Evolutionary conservation across 2,888 invertebrate genomes (phyloP).

Genomic region (Chironomus riparius): DNA sequence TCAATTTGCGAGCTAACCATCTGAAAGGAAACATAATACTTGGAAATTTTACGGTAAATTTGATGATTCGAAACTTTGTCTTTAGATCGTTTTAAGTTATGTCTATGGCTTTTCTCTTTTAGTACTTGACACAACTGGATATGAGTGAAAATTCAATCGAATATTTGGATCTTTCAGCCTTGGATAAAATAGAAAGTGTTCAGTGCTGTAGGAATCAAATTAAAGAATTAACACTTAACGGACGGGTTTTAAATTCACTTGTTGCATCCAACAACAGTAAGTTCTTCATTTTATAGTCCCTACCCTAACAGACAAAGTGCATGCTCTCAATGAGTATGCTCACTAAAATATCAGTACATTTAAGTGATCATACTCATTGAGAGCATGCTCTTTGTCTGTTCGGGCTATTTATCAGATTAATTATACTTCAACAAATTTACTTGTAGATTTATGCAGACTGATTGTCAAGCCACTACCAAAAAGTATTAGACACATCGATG

Average conservation of each 20-base stretch:
- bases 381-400: too few relatives aligned
- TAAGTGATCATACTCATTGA: too few relatives aligned
- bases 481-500: conserved; percentile 64
- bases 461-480: conserved; percentile 60
- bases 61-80: conserved; percentile 5
- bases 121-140: conserved; percentile 74
- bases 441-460: conserved; percentile 63
- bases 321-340: too few relatives aligned
- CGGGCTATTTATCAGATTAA: too few relatives aligned
- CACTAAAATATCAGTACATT: too few relatives aligned
- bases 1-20: conserved; percentile 68
- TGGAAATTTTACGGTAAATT: conserved; percentile 72
- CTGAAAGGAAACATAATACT: conserved; percentile 76
- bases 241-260: conserved; percentile 61
- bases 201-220: conserved; percentile 70
- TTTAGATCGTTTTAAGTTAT: background rate
- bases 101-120: conserved; percentile 29
- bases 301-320: too few relatives aligned
- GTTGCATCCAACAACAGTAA: conserved; percentile 75
- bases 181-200: conserved; percentile 65
- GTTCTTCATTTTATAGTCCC: conserved; percentile 35
- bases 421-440: background rate
- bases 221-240: conserved; percentile 68
- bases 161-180: conserved; percentile 67
- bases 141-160: conserved; percentile 78